These are phyloP conservation scores for Trypoxylon attenuatum DNA, from an alignment of 2,888 invertebrate genomes.

Conservation along the genomic window DNA sequence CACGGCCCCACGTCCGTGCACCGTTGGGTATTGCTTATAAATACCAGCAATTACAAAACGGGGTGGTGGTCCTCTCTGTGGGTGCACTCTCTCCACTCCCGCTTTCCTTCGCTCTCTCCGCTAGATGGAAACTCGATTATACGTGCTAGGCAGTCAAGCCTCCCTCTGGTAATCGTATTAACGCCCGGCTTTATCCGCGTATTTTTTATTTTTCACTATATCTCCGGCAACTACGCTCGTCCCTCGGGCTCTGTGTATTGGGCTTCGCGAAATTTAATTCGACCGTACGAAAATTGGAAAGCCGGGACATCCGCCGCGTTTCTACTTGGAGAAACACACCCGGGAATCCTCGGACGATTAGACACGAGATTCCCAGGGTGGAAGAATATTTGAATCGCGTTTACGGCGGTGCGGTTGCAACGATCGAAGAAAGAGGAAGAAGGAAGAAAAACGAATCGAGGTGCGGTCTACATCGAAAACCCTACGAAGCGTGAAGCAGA, in stretches of 20 bases:
- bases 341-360: no score
- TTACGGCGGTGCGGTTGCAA: no score
- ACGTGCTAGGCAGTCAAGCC: slow-evolving; percentile 43
- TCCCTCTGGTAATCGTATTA: slow-evolving; percentile 56
- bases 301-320: background rate
- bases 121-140: slow-evolving; percentile 61
- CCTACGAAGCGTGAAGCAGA: slow-evolving; percentile 7
- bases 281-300: background rate
- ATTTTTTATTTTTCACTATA: slow-evolving; percentile 27
- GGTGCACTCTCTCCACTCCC: no score
- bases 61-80: slow-evolving; percentile 26
- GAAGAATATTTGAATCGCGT: no score
- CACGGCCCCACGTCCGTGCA: slow-evolving; percentile 47
- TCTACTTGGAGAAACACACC: background rate
- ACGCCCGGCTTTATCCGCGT: slow-evolving; percentile 46
- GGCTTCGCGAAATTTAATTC: slow-evolving; percentile 39
- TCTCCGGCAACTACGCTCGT: slow-evolving; percentile 13
- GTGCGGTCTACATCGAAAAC: slow-evolving; percentile 15
- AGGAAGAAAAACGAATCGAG: background rate
- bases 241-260: background rate
- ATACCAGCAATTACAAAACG: slow-evolving; percentile 73
- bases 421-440: background rate
- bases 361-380: no score
- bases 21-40: slow-evolving; percentile 71
- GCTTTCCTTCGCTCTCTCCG: slow-evolving; percentile 30